A percentile compares a stretch with the other conserved stretches of the same genome.
Conservation (phyloP, 2,888 invertebrate species). For the Caenorhabditis drosophilae region DNA sequence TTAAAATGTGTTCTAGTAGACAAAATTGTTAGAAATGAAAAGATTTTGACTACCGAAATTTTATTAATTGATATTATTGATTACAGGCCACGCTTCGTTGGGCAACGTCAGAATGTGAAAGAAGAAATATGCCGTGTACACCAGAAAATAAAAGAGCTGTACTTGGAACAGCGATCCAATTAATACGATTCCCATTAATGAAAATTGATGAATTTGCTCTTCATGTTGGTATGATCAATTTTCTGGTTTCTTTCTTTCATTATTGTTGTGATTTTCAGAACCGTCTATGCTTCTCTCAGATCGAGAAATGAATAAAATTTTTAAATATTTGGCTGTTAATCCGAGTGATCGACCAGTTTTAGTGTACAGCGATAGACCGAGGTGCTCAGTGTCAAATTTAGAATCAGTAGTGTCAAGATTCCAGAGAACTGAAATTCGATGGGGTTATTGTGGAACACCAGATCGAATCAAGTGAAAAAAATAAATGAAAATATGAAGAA, state of each 20-base stretch:
- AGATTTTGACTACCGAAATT: too few species aligned
- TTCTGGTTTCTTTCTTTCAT: constrained; percentile 1
- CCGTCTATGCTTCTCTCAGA: constrained; percentile 79
- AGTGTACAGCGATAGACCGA: constrained; percentile 72
- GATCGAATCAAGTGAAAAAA: constrained; percentile 78
- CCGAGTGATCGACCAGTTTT: constrained; percentile 77
- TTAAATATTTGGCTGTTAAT: constrained; percentile 75
- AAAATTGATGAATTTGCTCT: constrained; percentile 85
- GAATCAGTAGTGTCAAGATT: constrained; percentile 73
- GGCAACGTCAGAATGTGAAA: constrained; percentile 75
- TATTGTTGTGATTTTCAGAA: too few species aligned
- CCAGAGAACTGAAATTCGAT: constrained; percentile 80
- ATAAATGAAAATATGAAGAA: not conserved
- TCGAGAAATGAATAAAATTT: constrained; percentile 79
- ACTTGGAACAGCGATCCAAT: constrained; percentile 77
- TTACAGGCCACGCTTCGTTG: constrained; percentile 57
- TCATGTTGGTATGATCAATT: constrained; percentile 35
- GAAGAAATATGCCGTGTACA: constrained; percentile 76
- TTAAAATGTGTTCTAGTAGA: not conserved
- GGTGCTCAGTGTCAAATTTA: constrained; percentile 34
- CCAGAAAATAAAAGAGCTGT: constrained; percentile 78
- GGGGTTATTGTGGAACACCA: constrained; percentile 85
- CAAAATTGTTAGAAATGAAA: too few species aligned
- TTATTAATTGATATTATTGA: too few species aligned
- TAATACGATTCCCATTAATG: constrained; percentile 84